Percentiles rank a stretch among this genome's conserved stretches.
Evolutionary conservation across 2,888 invertebrate species (phyloP).

Genomic region (Oxyscelio sp.): DNA sequence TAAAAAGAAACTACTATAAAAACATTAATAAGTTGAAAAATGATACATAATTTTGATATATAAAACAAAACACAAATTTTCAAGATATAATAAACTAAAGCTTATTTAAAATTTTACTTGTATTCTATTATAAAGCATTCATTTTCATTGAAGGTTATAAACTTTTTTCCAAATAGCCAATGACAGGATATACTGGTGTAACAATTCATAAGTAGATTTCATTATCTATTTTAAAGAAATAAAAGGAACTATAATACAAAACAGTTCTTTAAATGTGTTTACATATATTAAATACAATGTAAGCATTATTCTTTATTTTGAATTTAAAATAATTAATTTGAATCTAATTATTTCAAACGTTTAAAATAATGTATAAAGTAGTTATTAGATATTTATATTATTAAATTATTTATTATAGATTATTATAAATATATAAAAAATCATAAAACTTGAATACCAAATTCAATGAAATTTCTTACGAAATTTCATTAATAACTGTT

Average conservation of each 20-base stretch:
- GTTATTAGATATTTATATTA: background rate
- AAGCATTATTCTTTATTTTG: slow-evolving; percentile 1
- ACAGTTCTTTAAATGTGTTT: background rate
- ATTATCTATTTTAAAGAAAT: slow-evolving; percentile 22
- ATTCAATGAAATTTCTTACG: background rate
- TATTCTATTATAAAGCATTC: background rate
- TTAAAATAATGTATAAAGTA: background rate
- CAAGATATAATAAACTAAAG: too few relatives aligned
- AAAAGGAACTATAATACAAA: background rate
- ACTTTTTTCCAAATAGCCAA: background rate
- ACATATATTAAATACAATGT: background rate
- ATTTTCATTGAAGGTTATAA: background rate
- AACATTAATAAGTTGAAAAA: too few relatives aligned
- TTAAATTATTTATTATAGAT: background rate
- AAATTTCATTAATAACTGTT: background rate
- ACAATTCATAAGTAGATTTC: slow-evolving; percentile 11
- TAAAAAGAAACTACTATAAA: too few relatives aligned
- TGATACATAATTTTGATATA: too few relatives aligned
- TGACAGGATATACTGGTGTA: background rate
- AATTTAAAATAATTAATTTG: too few relatives aligned
- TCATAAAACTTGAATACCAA: background rate
- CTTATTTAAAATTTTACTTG: too few relatives aligned
- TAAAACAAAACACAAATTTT: too few relatives aligned
- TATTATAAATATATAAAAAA: background rate
- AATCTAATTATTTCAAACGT: too few relatives aligned